Evolutionary conservation across 2,888 invertebrate species (phyloP).

Genomic region (Micropterix aruncella): DNA sequence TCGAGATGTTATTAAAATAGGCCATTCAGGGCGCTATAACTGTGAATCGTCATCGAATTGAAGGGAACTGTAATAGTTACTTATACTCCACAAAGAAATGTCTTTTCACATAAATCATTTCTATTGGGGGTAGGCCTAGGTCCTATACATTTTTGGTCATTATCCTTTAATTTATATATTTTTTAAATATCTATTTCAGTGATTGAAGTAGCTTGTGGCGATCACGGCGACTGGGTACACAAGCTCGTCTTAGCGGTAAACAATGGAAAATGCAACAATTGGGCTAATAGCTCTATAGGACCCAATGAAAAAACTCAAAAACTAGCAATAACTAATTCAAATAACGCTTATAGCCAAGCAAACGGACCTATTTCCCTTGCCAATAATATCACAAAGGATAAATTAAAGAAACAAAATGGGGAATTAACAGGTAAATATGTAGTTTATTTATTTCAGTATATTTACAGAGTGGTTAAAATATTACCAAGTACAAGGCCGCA

Average conservation of each 20-base stretch:
- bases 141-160: conserved; percentile 2
- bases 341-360: conserved; percentile 19
- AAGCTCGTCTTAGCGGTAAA: conserved; percentile 75
- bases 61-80: no score
- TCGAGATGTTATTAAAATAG: no score
- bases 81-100: no score
- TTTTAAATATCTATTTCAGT: conserved; percentile 42
- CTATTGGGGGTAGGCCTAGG: conserved; percentile 1
- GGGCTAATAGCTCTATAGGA: conserved; percentile 20
- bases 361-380: conserved; percentile 22
- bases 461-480: no score
- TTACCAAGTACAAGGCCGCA: no score
- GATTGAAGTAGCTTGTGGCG: conserved; percentile 91
- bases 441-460: no score
- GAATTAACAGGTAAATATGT: conserved; percentile 22
- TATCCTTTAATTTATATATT: not conserved
- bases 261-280: conserved; percentile 58
- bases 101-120: conserved; percentile 1
- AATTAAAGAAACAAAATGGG: conserved; percentile 13
- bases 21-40: no score
- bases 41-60: no score
- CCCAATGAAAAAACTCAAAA: conserved; percentile 11
- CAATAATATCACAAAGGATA: conserved; percentile 43
- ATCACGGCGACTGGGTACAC: conserved; percentile 82
- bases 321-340: conserved; percentile 21